These are phyloP conservation scores for Bilobella aurantiaca DNA, from an alignment of 1,140 invertebrate genomes.

Conservation along the genomic window DNA sequence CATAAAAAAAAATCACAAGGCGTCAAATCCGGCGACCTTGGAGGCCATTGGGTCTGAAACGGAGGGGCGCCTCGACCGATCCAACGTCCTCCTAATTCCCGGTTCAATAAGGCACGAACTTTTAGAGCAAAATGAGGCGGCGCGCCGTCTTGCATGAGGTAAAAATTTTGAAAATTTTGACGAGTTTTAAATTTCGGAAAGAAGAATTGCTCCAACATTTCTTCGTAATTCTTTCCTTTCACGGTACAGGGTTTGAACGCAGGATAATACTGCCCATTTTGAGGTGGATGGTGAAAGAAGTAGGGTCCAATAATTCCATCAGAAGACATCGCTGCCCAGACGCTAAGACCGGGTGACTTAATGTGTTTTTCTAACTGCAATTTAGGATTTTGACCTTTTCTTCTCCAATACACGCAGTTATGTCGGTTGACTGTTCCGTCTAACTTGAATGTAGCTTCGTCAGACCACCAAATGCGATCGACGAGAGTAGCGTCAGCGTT, in stretches of 20 bases:
- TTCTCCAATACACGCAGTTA: too few relatives aligned
- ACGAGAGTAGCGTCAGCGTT: too few relatives aligned
- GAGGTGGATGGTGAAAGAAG: conserved; percentile 15
- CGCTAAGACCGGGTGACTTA: conserved; percentile 16
- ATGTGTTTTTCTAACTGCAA: too few relatives aligned
- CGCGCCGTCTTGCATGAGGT: background rate
- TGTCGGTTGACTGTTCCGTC: too few relatives aligned
- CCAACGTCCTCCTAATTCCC: conserved; percentile 2
- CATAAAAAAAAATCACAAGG: conserved; percentile 24
- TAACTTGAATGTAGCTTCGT: too few relatives aligned
- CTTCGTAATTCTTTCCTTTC: background rate
- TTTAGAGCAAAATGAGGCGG: background rate
- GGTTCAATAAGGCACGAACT: background rate
- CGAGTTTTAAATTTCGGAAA: background rate
- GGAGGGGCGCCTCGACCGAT: conserved; percentile 25
- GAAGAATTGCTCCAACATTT: background rate
- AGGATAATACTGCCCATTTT: background rate
- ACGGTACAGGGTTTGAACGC: background rate
- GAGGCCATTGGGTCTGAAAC: conserved; percentile 18
- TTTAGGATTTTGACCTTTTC: too few relatives aligned
- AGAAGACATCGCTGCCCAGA: conserved; percentile 15
- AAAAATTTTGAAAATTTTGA: background rate
- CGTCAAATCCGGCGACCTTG: conserved; percentile 25
- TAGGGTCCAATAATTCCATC: conserved; percentile 18
- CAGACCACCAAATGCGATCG: too few relatives aligned